Conservation (phyloP, 2,113 vertebrate species). For the Corynorhinus townsendii region DNA sequence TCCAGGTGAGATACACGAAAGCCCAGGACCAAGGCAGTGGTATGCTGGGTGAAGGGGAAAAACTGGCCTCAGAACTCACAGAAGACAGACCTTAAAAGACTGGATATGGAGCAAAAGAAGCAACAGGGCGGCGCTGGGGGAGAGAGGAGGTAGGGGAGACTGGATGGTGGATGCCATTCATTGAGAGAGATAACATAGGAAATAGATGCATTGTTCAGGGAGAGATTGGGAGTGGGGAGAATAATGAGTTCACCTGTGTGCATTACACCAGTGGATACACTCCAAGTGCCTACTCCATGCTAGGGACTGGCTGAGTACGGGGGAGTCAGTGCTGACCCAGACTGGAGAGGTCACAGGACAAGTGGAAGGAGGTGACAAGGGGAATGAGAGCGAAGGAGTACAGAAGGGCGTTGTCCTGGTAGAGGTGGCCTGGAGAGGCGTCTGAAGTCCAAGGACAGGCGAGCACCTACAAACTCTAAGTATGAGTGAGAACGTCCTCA, state of each 20-base stretch:
- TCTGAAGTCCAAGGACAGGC: not conserved
- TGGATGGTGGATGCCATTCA: not conserved
- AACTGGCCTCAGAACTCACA: not conserved
- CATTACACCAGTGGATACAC: not conserved
- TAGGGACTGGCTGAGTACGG: not conserved
- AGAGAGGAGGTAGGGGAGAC: not conserved
- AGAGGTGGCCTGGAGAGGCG: not conserved
- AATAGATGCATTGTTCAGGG: not conserved
- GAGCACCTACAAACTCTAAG: not conserved
- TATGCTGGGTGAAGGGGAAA: not conserved
- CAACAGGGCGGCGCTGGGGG: not conserved
- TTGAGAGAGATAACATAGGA: not conserved
- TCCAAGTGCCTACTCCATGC: not conserved
- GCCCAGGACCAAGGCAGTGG: not conserved
- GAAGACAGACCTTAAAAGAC: not conserved
- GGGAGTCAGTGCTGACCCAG: not conserved
- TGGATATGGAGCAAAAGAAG: no score
- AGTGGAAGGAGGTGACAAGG: not conserved
- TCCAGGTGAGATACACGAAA: not conserved
- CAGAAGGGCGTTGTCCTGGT: accelerated
- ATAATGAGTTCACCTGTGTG: not conserved
- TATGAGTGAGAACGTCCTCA: not conserved
- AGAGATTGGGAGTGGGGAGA: no score
- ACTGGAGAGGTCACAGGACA: not conserved
- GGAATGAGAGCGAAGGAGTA: not conserved